A percentile compares a stretch with the other conserved stretches of the same genome.
phyloP scores from a whole-genome alignment of 2,888 invertebrate genomes.

The Cantharis nigra region DNA sequence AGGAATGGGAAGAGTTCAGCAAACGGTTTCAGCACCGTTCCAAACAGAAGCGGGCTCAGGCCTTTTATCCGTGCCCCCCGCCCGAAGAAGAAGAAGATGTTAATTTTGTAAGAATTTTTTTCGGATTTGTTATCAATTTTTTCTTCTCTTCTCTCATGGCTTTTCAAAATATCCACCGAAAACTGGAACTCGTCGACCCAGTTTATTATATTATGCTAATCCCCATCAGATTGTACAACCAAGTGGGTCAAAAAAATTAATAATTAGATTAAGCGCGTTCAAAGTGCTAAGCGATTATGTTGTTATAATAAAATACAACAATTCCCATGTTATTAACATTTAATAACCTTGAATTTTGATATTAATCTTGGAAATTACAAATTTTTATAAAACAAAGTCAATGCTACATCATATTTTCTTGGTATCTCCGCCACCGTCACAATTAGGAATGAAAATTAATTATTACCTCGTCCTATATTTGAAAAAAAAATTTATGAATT shows the following conservation, averaged over 20 bases:
- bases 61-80: constrained; percentile 65
- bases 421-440: neutral
- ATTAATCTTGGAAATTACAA: neutral
- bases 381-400: neutral
- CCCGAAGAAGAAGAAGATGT: constrained; percentile 56
- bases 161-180: neutral
- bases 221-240: neutral
- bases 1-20: constrained; percentile 66
- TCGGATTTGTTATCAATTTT: too few species aligned
- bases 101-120: constrained; percentile 43
- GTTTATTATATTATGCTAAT: neutral
- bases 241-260: neutral
- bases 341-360: neutral
- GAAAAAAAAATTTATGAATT: neutral
- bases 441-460: neutral
- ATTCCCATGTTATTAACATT: neutral
- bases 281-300: neutral
- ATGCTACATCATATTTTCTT: neutral
- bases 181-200: neutral
- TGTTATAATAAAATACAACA: neutral
- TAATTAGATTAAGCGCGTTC: neutral
- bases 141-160: too few species aligned
- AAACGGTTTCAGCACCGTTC: constrained; percentile 59
- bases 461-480: neutral
- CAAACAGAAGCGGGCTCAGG: constrained; percentile 52